phyloP scores from a whole-genome alignment of 1,140 invertebrate genomes.

The Rhynchophorus ferrugineus region DNA sequence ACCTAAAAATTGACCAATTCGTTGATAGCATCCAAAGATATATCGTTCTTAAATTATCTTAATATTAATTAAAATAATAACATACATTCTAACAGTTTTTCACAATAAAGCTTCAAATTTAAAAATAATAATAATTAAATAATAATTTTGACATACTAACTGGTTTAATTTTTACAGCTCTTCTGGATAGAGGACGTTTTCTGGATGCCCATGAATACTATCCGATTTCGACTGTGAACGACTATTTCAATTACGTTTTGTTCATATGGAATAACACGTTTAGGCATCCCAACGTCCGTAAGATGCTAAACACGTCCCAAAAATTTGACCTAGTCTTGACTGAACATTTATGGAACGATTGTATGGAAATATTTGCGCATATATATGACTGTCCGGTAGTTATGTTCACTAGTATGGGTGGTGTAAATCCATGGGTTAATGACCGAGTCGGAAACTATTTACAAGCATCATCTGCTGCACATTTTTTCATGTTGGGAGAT shows the following conservation, averaged over 20 bases:
- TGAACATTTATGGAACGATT: slow-evolving; percentile 43
- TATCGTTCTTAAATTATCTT: not conserved
- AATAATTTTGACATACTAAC: too few relatives aligned
- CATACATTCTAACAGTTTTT: too few relatives aligned
- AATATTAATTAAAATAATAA: not conserved
- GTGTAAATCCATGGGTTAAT: slow-evolving; percentile 5
- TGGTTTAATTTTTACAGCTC: too few relatives aligned
- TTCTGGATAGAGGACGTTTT: not conserved
- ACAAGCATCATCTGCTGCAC: slow-evolving; percentile 11
- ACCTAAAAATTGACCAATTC: too few relatives aligned
- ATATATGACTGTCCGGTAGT: slow-evolving; percentile 29
- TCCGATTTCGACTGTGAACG: not conserved
- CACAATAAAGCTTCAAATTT: too few relatives aligned
- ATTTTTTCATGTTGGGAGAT: slow-evolving; percentile 6
- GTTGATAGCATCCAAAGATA: too few relatives aligned
- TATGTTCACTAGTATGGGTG: slow-evolving; percentile 14
- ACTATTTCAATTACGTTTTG: not conserved
- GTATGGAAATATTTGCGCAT: slow-evolving; percentile 37
- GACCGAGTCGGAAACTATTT: slow-evolving; percentile 12
- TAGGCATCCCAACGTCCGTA: slow-evolving; percentile 18
- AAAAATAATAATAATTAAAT: slow-evolving; percentile 1
- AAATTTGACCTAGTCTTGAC: slow-evolving; percentile 44
- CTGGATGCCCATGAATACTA: not conserved
- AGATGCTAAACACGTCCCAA: slow-evolving; percentile 28
- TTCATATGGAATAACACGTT: slow-evolving; percentile 4